A percentile compares a stretch with the other conserved stretches of the same genome.
Conservation (phyloP, 2,888 invertebrate genomes). For the Dynastes maya region DNA sequence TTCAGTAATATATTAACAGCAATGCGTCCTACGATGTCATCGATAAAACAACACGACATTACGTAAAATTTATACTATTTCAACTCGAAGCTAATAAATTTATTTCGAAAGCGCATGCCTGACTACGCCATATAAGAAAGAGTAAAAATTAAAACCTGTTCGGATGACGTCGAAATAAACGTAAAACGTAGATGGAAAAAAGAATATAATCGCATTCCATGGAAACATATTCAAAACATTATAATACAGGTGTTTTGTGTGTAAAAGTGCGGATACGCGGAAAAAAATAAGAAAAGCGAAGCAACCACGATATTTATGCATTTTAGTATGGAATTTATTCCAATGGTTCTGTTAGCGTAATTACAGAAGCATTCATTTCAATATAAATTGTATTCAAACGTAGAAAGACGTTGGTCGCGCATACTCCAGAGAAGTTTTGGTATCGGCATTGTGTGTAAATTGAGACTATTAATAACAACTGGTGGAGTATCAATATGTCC, state of each 20-base stretch:
- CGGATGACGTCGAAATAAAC: conserved; percentile 27
- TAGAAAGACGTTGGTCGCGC: conserved; percentile 56
- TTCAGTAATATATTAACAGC: conserved; percentile 7
- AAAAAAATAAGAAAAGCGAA: conserved; percentile 12
- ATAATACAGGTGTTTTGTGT: conserved; percentile 44
- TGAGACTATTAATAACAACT: conserved; percentile 70
- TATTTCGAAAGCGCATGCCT: conserved; percentile 26
- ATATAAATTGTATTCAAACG: conserved; percentile 70
- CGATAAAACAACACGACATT: not conserved
- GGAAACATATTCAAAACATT: conserved; percentile 38
- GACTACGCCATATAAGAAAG: conserved; percentile 21
- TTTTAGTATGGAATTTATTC: conserved; percentile 48
- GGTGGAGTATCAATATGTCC: conserved; percentile 71
- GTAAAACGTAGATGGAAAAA: conserved; percentile 20
- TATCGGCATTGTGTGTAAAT: conserved; percentile 70
- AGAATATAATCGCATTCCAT: conserved; percentile 28
- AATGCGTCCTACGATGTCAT: not conserved
- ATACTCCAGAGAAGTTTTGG: conserved; percentile 58
- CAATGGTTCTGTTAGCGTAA: conserved; percentile 58
- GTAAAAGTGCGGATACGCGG: conserved; percentile 23
- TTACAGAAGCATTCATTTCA: conserved; percentile 68
- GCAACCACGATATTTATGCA: conserved; percentile 39
- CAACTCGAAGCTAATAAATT: conserved; percentile 29
- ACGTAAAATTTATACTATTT: conserved; percentile 21
- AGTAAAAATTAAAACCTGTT: conserved; percentile 31